Conservation (phyloP, 2,888 invertebrate species). For the Alentia gelatinosa region DNA sequence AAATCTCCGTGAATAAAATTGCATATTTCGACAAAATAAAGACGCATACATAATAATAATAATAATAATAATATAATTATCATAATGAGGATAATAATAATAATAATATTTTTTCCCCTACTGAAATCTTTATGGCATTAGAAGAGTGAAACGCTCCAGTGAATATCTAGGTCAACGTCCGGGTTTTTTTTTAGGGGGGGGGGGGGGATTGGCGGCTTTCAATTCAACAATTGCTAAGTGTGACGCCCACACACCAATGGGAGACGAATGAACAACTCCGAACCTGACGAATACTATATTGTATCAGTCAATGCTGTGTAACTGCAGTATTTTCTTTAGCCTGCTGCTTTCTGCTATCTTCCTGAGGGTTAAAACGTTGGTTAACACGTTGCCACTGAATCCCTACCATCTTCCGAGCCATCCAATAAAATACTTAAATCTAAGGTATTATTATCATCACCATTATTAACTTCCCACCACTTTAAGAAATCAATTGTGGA, state of each 20-base stretch:
- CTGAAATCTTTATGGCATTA: slow-evolving; percentile 19
- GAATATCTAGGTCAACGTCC: no score
- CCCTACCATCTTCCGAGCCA: not conserved
- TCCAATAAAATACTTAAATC: not conserved
- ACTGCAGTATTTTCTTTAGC: not conserved
- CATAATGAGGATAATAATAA: not conserved
- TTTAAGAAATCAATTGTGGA: no score
- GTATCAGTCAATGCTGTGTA: slow-evolving; percentile 19
- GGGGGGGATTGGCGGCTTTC: not conserved
- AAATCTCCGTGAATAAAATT: slow-evolving; percentile 37
- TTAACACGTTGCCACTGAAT: not conserved
- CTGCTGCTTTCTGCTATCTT: slow-evolving; percentile 11
- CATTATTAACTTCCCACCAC: no score
- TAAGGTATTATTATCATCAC: not conserved
- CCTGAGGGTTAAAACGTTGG: slow-evolving; percentile 3
- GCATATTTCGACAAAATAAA: slow-evolving; percentile 36
- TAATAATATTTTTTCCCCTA: not conserved
- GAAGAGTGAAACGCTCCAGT: slow-evolving; percentile 6
- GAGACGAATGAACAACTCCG: not conserved
- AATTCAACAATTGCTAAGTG: no score
- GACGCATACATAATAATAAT: not conserved
- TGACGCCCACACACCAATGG: not conserved
- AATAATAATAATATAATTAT: no score
- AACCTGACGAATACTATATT: not conserved
- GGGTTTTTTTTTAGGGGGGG: not conserved